Evolutionary conservation across 2,888 invertebrate species (phyloP).

Genomic region (Panopea generosa): DNA sequence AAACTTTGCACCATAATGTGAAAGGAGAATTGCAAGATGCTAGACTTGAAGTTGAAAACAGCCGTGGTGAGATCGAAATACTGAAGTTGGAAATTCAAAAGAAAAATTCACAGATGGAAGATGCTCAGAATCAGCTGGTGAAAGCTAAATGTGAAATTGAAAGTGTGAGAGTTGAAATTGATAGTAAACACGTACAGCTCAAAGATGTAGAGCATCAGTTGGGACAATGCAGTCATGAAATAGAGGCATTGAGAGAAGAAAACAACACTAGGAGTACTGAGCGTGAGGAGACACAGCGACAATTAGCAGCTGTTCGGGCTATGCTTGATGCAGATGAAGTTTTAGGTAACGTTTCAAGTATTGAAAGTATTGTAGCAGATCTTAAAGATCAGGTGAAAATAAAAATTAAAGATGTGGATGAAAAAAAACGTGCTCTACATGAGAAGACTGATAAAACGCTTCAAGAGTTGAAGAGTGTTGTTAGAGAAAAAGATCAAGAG

Average conservation of each 20-base stretch:
- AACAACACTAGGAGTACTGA: too few species aligned
- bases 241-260: too few species aligned
- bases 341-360: not conserved
- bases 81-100: conserved; percentile 37
- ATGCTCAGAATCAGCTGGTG: conserved; percentile 14
- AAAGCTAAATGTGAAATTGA: not conserved
- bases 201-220: conserved; percentile 17
- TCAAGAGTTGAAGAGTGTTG: not conserved
- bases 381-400: conserved; percentile 11
- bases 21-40: conserved; percentile 60
- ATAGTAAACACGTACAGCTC: not conserved
- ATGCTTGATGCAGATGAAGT: conserved; percentile 16
- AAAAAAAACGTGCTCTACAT: not conserved
- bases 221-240: conserved; percentile 4
- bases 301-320: conserved; percentile 20
- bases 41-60: conserved; percentile 40
- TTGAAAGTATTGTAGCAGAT: too few species aligned
- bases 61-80: conserved; percentile 27
- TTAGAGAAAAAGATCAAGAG: conserved; percentile 32
- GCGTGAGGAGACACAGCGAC: not conserved
- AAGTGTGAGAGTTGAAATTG: conserved; percentile 14
- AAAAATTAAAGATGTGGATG: conserved; percentile 16
- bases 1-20: conserved; percentile 65
- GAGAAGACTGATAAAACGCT: not conserved
- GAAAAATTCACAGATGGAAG: not conserved